These are phyloP conservation scores for Phyllotreta cruciferae DNA, from an alignment of 2,888 invertebrate species.

Conservation along the genomic window DNA sequence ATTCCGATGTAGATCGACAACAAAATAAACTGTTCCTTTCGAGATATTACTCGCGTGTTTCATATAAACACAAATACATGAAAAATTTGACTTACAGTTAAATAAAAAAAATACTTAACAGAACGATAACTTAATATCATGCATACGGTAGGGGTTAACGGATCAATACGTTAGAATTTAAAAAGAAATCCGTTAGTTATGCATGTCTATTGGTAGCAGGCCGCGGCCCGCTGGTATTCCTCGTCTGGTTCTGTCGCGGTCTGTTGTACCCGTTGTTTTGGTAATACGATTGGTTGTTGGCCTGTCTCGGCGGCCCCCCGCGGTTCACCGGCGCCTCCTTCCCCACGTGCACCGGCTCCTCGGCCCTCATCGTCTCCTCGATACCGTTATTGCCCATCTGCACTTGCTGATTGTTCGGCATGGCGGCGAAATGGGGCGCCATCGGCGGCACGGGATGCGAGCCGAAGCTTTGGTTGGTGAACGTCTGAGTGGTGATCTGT, in stretches of 20 bases:
- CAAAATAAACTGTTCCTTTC: too few relatives aligned
- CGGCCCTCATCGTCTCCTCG: conserved; percentile 39
- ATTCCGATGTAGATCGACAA: too few relatives aligned
- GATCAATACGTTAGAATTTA: conserved; percentile 14
- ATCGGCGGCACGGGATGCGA: conserved; percentile 66
- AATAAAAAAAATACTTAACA: conserved; percentile 34
- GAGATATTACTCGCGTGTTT: not conserved
- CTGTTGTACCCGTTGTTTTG: conserved; percentile 55
- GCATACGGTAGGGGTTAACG: conserved; percentile 9
- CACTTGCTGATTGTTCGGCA: conserved; percentile 38
- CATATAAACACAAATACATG: conserved; percentile 16
- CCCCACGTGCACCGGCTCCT: conserved; percentile 31
- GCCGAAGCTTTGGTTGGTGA: conserved; percentile 82
- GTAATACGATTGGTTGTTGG: conserved; percentile 52
- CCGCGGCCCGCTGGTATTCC: conserved; percentile 51
- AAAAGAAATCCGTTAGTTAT: conserved; percentile 22
- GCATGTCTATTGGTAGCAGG: conserved; percentile 40
- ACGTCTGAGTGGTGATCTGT: conserved; percentile 81
- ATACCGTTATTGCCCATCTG: conserved; percentile 43
- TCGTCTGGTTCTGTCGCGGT: conserved; percentile 47
- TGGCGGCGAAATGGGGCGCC: conserved; percentile 60
- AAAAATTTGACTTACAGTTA: conserved; percentile 36
- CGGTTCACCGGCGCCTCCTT: conserved; percentile 41
- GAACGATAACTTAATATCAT: conserved; percentile 37
- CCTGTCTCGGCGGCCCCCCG: conserved; percentile 43